Evolutionary conservation across 1,140 invertebrate species (phyloP).

Genomic region (Daktulosphaira vitifoliae): DNA sequence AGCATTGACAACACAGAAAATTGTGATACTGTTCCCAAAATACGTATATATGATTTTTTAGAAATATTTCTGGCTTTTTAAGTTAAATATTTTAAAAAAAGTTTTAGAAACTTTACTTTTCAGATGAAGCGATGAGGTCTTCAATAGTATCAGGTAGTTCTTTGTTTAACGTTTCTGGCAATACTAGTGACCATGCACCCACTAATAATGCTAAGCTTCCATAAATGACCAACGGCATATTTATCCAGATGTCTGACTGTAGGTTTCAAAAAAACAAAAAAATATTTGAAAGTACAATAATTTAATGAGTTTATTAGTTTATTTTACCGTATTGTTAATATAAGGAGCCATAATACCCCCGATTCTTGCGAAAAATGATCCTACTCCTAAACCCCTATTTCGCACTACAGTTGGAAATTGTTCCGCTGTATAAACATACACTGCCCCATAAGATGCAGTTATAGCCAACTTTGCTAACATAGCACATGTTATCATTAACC

Average conservation of each 20-base stretch:
- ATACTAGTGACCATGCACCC: constrained; percentile 34
- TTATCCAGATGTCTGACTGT: constrained; percentile 51
- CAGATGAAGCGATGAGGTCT: constrained; percentile 38
- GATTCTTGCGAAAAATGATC: constrained; percentile 65
- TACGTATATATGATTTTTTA: too few species aligned
- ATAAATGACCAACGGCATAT: constrained; percentile 44
- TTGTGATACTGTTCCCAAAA: too few species aligned
- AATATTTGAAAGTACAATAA: neutral
- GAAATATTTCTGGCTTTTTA: too few species aligned
- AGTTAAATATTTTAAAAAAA: too few species aligned
- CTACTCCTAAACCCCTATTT: constrained; percentile 65
- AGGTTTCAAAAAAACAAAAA: constrained; percentile 36
- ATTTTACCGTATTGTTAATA: constrained; percentile 53
- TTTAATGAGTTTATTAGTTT: constrained; percentile 1
- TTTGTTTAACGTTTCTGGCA: constrained; percentile 40
- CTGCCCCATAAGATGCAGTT: constrained; percentile 67
- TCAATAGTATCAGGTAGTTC: constrained; percentile 39
- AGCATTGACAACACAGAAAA: too few species aligned
- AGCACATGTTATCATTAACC: constrained; percentile 46
- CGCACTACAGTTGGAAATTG: constrained; percentile 75
- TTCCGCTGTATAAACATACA: constrained; percentile 73
- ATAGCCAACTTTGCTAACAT: constrained; percentile 77
- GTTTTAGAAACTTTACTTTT: too few species aligned
- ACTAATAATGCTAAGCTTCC: constrained; percentile 37
- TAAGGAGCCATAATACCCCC: constrained; percentile 69